phyloP scores from a whole-genome alignment of 2,113 vertebrate species.

The Pseudonaja textilis region DNA sequence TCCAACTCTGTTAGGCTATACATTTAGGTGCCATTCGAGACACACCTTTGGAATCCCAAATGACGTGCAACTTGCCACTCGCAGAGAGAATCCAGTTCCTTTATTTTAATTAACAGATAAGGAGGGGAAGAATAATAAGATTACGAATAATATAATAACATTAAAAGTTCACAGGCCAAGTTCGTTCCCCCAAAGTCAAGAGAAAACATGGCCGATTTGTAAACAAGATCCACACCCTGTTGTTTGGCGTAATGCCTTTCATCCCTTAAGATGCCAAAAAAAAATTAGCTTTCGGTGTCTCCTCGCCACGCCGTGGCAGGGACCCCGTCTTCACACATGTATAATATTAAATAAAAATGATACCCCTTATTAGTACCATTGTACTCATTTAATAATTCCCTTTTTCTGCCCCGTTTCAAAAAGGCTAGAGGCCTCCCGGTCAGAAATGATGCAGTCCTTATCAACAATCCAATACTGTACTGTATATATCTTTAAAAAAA shows the following conservation, averaged over 20 bases:
- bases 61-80: not conserved
- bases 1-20: too few species aligned
- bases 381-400: not conserved
- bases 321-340: not conserved
- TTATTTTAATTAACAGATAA: conserved; percentile 1
- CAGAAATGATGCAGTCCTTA: not conserved
- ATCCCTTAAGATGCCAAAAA: not conserved
- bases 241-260: not conserved
- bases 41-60: not conserved
- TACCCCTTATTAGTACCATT: not conserved
- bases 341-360: not conserved
- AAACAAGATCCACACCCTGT: conserved; percentile 10
- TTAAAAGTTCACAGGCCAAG: conserved; percentile 10
- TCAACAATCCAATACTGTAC: too few species aligned
- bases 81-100: not conserved
- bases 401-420: not conserved
- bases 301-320: not conserved
- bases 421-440: not conserved
- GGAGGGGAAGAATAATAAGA: not conserved
- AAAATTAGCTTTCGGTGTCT: not conserved
- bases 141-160: conserved; percentile 4
- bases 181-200: not conserved
- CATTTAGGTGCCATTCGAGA: not conserved
- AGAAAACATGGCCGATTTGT: not conserved
- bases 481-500: not conserved